Conservation (phyloP, 2,797 vertebrate species). For the Thamnophis elegans region DNA sequence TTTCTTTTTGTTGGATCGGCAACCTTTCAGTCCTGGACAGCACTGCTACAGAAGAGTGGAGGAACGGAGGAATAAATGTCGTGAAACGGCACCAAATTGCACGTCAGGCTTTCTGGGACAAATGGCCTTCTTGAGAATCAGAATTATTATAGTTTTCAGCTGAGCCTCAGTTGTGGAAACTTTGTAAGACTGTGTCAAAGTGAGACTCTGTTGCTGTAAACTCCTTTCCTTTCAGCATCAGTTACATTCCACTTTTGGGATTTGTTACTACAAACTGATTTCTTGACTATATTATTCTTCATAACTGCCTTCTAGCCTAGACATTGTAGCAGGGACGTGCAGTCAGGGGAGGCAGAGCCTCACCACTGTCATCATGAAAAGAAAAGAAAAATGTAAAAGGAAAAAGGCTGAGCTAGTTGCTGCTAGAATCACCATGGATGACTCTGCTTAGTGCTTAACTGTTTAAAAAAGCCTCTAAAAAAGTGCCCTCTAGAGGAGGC, state of each 20-base stretch:
- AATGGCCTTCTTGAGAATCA: not conserved
- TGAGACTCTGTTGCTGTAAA: not conserved
- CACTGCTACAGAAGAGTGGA: not conserved
- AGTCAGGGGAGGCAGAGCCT: too few relatives aligned
- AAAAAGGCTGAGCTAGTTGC: too few relatives aligned
- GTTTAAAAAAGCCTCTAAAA: too few relatives aligned
- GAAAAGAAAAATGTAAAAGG: too few relatives aligned
- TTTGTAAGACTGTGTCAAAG: not conserved
- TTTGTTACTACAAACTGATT: not conserved
- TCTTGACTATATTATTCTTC: not conserved
- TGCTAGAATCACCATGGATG: too few relatives aligned
- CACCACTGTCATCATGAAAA: too few relatives aligned
- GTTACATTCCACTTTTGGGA: not conserved
- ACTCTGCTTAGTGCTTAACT: too few relatives aligned
- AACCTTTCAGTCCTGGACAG: not conserved
- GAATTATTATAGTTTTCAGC: not conserved
- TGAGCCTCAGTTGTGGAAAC: not conserved
- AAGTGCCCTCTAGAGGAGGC: too few relatives aligned
- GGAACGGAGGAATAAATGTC: not conserved
- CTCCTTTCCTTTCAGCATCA: not conserved
- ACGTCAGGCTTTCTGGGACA: not conserved
- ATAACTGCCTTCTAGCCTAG: not conserved
- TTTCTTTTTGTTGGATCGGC: not conserved
- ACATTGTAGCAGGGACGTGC: too few relatives aligned
- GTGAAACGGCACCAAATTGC: not conserved